Evolutionary conservation across 2,797 vertebrate genomes (phyloP), one percentile per base, ranked within the genome.

Genomic region (Poeciliopsis infans): DNA sequence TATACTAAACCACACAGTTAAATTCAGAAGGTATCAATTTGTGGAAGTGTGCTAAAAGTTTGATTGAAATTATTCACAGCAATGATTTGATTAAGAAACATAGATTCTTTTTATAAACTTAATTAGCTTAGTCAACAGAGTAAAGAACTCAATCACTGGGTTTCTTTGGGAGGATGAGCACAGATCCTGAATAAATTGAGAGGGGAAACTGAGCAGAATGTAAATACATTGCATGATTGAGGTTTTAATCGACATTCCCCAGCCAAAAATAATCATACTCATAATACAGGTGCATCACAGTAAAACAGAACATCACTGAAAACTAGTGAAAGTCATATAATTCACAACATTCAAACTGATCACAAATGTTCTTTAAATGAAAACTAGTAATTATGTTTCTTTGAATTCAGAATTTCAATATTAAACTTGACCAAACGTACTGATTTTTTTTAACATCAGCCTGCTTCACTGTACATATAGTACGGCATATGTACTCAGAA

Each of bases 111-210:
- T 81, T 33, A 53, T 47, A 47, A 31, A 53, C 68, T 77, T 89
- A 84, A 90, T 87, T 88, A 82, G 70, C 83, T 84, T 12, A 78
- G 84, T 85, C 81, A 85, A 79, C 83, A 85, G 77, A 86, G 80
- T 77, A 88, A 85, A 87, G 61, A 86, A 80, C 59, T 83, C 66
- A 33, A 72, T 87, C 77, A 45, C 43, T 84, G 82, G 79, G 85
- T 85, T 90, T 74, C 87, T 79, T 82, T 82, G 78, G 75, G 70
- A 85, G 79, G 70, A 87, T 79, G 76, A 89, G 76, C 77, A 76
- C 78, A 78, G 59, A 90, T 86, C 66, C 46, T 75, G 84, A 91
- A 86, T 78, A 78, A 25, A 87, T 91, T 83, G 79, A 83, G 53
- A 55, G 8, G 33, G 39, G 75, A 75, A 11, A 74, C 36, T 82